These are phyloP conservation scores for Agrilus planipennis DNA, from an alignment of 1,140 invertebrate species.

Conservation along the genomic window DNA sequence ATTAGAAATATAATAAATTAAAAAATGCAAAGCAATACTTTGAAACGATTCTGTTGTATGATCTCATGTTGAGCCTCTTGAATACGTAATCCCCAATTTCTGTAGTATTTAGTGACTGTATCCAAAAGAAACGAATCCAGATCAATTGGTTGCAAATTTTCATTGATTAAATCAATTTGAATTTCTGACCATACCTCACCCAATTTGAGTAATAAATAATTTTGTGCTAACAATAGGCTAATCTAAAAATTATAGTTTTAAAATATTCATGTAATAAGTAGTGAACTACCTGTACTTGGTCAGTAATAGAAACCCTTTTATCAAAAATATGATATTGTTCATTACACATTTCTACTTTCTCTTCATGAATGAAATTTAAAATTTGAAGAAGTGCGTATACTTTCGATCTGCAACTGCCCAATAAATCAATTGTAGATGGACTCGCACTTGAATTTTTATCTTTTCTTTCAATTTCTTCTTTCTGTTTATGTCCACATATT, in stretches of 20 bases:
- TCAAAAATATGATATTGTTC: slow-evolving; percentile 13
- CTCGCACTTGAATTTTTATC: slow-evolving; percentile 9
- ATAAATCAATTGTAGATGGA: slow-evolving; percentile 18
- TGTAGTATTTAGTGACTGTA: slow-evolving; percentile 10
- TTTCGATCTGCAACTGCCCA: slow-evolving; percentile 23
- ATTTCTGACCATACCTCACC: slow-evolving; percentile 24
- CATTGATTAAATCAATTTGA: slow-evolving; percentile 14
- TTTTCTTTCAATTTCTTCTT: slow-evolving; percentile 5
- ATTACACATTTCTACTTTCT: slow-evolving; percentile 15
- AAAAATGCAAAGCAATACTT: neutral
- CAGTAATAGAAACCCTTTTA: neutral
- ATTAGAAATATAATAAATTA: neutral
- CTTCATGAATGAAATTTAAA: slow-evolving; percentile 12
- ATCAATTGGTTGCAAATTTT: slow-evolving; percentile 13
- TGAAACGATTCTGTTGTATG: slow-evolving; percentile 1
- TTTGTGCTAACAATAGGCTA: slow-evolving; percentile 20
- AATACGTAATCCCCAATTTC: slow-evolving; percentile 17
- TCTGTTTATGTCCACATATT: slow-evolving; percentile 15
- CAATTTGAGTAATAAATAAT: slow-evolving; percentile 23
- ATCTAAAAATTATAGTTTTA: slow-evolving; percentile 13
- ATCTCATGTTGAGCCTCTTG: slow-evolving; percentile 15
- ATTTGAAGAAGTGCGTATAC: slow-evolving; percentile 25
- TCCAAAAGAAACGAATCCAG: slow-evolving; percentile 14
- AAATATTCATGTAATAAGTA: slow-evolving; percentile 6
- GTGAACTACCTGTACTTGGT: slow-evolving; percentile 9